Base-by-base conservation (phyloP, 2,888 invertebrate genomes). In the Thumatha senex region DNA sequence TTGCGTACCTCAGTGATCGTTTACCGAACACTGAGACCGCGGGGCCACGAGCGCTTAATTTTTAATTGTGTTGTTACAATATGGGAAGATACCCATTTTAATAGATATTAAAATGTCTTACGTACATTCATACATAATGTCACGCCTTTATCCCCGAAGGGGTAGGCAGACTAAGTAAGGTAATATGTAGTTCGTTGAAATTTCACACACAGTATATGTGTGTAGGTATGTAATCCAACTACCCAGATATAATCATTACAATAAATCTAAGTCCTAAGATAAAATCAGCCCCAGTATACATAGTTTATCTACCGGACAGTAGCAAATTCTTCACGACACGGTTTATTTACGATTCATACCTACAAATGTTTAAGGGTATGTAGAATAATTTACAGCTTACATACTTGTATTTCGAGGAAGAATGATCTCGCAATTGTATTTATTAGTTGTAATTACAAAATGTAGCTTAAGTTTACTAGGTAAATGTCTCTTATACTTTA, bases 251-350 rank as follows among this genome's bases (percentile, higher is more conserved):
- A 36, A 10, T 36, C 36, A 1, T 10, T 3, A 15, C 18, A 42
- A 34, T 43, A 12, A 12, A 43, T 44, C 29, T 7, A 29, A 44
- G 24, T 44, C 35, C 35, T 2, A 35, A 24, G 44, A 42, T 42
- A 42, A n/a, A 38, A 45, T 45, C 36, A 11, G 30, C 14, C 30
- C 45, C 30, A 38, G 15, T 12, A 15, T 24, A 24, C 51, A 35
- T 8, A n/a, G 31, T 56, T 59, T 54, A 62, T 56, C 56, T 34
- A 14, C 9, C 49, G 15, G 51, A 52, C 52, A 53, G 50, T 39
- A 11, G 56, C 53, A 38, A 56, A 65, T 65, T 62, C 56, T 65
- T 65, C 47, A 65, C 44, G 39, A 36, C 34, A 29, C 24, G 29
- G 30, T 46, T 40, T 48, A 38, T 48, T 40, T 45, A 39, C 3